A percentile compares a stretch with the other conserved stretches of the same genome.
These are phyloP conservation scores for Drosophila lacteicornis DNA, from an alignment of 1,140 invertebrate species.

Conservation along the genomic window DNA sequence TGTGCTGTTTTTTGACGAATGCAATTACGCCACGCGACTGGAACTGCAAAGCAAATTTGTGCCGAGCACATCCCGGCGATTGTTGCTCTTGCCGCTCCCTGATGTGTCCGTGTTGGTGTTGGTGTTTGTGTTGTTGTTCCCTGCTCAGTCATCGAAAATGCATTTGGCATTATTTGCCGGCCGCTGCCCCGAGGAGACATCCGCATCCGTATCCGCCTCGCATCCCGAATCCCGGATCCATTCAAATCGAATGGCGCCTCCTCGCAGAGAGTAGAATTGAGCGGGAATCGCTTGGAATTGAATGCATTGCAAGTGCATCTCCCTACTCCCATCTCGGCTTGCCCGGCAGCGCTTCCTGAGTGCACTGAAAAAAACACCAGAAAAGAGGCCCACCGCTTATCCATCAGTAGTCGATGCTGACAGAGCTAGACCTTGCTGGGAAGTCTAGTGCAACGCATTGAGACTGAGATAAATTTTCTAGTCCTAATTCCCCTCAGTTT, in stretches of 20 bases:
- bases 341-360: constrained; percentile 13
- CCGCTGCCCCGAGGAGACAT: constrained; percentile 55
- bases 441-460: too few species aligned
- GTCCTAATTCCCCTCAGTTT: constrained; percentile 2
- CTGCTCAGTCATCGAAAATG: constrained; percentile 59
- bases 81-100: constrained; percentile 14
- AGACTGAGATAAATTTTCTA: too few species aligned
- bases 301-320: constrained; percentile 47
- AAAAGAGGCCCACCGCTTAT: background rate
- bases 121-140: constrained; percentile 15
- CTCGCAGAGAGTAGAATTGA: constrained; percentile 45
- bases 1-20: constrained; percentile 60
- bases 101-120: constrained; percentile 1
- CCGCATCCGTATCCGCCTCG: constrained; percentile 15
- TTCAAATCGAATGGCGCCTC: constrained; percentile 44
- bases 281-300: constrained; percentile 63
- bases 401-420: too few species aligned
- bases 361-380: constrained; percentile 10
- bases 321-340: background rate
- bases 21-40: constrained; percentile 69
- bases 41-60: constrained; percentile 35
- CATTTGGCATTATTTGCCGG: constrained; percentile 66
- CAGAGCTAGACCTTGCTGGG: too few species aligned
- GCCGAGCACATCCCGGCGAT: constrained; percentile 10
- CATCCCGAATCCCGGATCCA: constrained; percentile 15